Conservation (phyloP, 2,113 vertebrate species). For the Megaptera novaeangliae region DNA sequence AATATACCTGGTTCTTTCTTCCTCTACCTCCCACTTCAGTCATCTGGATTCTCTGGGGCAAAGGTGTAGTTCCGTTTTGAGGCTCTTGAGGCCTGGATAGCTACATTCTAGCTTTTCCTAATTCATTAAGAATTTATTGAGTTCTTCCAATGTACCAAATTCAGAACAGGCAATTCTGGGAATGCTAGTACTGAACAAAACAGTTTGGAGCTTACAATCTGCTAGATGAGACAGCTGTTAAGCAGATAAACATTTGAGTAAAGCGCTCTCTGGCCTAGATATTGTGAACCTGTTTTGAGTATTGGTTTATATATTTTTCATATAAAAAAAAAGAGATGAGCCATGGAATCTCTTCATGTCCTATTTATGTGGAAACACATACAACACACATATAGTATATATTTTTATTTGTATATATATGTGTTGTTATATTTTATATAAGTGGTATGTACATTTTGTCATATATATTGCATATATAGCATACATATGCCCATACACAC, state of each 20-base stretch:
- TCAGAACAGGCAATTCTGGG: background rate
- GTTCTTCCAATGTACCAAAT: background rate
- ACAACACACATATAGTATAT: background rate
- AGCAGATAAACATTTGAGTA: background rate
- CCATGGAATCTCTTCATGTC: background rate
- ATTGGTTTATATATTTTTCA: background rate
- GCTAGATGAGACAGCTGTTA: background rate
- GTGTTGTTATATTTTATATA: background rate
- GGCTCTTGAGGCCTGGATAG: background rate
- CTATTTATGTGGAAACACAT: background rate
- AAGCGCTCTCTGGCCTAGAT: background rate
- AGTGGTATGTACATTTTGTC: background rate
- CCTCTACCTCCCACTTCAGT: rapidly evolving
- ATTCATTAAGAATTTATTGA: background rate
- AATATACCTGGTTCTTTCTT: background rate
- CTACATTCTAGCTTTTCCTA: background rate
- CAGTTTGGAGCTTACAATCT: background rate
- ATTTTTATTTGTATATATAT: background rate
- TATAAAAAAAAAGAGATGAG: background rate
- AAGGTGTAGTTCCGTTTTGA: background rate
- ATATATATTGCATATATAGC: background rate
- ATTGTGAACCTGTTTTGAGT: background rate
- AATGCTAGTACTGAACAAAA: background rate
- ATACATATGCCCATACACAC: background rate
- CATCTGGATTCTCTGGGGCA: background rate